A percentile compares a stretch with the other conserved stretches of the same genome.
Conservation (phyloP, 2,113 vertebrate genomes). For the Pao palembangensis region DNA sequence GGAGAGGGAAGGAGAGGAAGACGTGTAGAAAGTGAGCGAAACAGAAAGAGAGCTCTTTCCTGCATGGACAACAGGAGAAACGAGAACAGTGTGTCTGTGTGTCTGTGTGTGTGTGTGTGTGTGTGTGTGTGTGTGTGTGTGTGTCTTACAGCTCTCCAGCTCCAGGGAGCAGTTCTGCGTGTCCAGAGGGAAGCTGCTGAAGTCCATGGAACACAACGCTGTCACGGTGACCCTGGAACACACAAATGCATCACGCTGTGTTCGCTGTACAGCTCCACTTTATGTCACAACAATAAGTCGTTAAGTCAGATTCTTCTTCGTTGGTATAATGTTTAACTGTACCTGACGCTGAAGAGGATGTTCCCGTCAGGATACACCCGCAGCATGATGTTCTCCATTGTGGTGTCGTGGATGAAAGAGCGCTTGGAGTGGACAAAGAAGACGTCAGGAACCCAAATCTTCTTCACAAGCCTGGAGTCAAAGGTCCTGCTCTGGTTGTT, state of each 20-base stretch:
- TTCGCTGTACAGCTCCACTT: slow-evolving; percentile 4
- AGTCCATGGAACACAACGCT: slow-evolving; percentile 91
- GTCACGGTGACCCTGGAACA: slow-evolving; percentile 86
- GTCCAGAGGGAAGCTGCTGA: slow-evolving; percentile 92
- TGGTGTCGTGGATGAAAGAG: slow-evolving; percentile 91
- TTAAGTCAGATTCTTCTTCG: no score
- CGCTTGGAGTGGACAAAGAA: slow-evolving; percentile 94
- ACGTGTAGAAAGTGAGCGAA: neutral
- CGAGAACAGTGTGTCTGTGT: neutral
- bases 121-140: slow-evolving; percentile 25
- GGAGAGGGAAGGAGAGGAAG: neutral
- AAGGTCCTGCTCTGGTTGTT: slow-evolving; percentile 91
- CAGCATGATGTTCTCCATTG: slow-evolving; percentile 90
- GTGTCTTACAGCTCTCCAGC: slow-evolving; percentile 90
- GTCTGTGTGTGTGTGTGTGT: neutral
- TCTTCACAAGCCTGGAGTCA: slow-evolving; percentile 85
- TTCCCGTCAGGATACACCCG: slow-evolving; percentile 85
- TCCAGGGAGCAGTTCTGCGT: slow-evolving; percentile 91
- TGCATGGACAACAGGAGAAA: neutral
- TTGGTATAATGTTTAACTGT: neutral
- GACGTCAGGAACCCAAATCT: slow-evolving; percentile 92
- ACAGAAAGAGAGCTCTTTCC: slow-evolving; percentile 2
- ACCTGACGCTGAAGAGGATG: slow-evolving; percentile 90
- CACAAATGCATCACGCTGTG: slow-evolving; percentile 11
- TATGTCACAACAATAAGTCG: no score